Percentiles rank a stretch among this genome's conserved stretches.
Evolutionary conservation across 2,797 vertebrate genomes (phyloP).

Genomic region (Poecilia wingei): DNA sequence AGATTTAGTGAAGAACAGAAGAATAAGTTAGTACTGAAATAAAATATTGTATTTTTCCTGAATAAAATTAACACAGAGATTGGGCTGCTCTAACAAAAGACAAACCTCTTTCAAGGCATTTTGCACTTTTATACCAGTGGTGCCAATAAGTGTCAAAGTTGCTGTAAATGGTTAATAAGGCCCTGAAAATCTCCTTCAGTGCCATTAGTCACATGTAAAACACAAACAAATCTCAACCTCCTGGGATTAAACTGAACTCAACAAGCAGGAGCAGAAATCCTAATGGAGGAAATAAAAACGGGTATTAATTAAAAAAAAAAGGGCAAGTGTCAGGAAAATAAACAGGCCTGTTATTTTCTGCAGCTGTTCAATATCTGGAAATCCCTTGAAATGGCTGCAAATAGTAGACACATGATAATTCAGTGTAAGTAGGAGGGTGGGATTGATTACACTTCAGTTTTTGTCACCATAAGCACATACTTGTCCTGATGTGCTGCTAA

Average conservation of each 20-base stretch:
- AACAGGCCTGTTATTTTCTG: constrained; percentile 3
- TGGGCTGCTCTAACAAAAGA: background rate
- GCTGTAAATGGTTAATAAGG: constrained; percentile 23
- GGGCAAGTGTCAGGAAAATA: background rate
- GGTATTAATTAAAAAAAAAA: constrained; percentile 2
- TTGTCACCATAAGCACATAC: constrained; percentile 18
- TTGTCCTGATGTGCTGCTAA: constrained; percentile 17
- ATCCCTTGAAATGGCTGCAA: background rate
- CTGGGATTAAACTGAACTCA: constrained; percentile 8
- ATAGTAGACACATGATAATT: constrained; percentile 2
- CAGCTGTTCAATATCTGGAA: constrained; percentile 2
- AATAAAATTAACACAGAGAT: background rate
- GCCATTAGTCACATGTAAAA: constrained; percentile 36
- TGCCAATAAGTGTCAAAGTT: background rate
- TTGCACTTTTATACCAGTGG: background rate
- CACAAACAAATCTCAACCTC: constrained; percentile 21
- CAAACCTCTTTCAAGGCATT: background rate
- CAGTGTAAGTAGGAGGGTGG: constrained; percentile 12
- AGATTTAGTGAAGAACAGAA: background rate
- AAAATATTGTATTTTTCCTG: background rate
- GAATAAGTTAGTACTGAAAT: background rate
- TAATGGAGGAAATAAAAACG: constrained; percentile 6
- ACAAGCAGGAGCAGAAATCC: constrained; percentile 12
- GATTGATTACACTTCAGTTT: constrained; percentile 40
- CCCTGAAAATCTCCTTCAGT: constrained; percentile 31